These are phyloP conservation scores for Oreochromis tanganicae DNA, from an alignment of 2,113 vertebrate species.

Conservation along the genomic window DNA sequence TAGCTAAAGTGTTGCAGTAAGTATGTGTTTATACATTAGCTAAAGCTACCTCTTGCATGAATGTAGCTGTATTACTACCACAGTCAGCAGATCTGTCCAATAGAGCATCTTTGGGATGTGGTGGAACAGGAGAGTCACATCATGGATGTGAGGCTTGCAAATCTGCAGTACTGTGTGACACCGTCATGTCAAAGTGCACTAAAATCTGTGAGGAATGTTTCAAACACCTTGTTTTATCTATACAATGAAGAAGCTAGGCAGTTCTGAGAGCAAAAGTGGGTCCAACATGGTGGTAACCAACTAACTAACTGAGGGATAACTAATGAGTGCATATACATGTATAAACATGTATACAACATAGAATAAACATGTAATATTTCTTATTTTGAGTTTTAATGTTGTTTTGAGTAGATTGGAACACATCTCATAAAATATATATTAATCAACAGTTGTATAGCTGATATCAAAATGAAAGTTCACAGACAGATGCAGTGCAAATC, in stretches of 20 bases:
- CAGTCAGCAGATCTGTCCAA: too few relatives aligned
- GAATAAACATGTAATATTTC: neutral
- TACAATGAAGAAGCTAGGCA: neutral
- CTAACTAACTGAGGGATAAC: neutral
- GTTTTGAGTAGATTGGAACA: neutral
- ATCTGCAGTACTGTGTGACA: too few relatives aligned
- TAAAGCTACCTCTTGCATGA: neutral
- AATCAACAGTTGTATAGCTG: neutral
- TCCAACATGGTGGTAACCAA: neutral
- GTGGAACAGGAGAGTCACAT: too few relatives aligned
- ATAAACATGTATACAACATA: too few relatives aligned
- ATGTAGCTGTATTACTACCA: too few relatives aligned
- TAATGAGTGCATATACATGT: fast-evolving
- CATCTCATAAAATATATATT: neutral
- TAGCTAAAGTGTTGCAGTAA: neutral
- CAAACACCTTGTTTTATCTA: neutral
- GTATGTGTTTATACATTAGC: neutral
- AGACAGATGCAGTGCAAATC: neutral
- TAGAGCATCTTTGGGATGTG: too few relatives aligned
- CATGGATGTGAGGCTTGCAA: too few relatives aligned
- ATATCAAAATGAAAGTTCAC: neutral
- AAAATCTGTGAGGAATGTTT: too few relatives aligned
- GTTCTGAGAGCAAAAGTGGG: neutral
- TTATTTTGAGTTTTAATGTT: neutral
- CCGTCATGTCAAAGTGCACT: too few relatives aligned